Base-by-base conservation (phyloP, 2,797 vertebrate species). In the Lepilemur ruficaudatus region DNA sequence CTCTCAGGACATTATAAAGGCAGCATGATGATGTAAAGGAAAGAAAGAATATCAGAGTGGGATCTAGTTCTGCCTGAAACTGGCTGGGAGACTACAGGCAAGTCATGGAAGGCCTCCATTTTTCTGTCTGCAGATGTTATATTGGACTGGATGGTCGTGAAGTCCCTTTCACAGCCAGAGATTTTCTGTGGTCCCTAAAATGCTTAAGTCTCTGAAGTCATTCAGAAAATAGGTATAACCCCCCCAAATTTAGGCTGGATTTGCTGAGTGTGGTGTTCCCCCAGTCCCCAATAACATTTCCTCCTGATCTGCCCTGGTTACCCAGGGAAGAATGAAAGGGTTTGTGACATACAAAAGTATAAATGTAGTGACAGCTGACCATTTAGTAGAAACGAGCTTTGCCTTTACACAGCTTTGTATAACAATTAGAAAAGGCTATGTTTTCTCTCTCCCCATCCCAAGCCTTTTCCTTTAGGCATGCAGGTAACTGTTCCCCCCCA, bases 331-430 rank as follows among this genome's bases (percentile, higher is more conserved):
- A 94, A 95, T 91, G 95, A 96, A 95, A 97, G 91, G 85, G 91
- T 88, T 32, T 96, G 89, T 97, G 96, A 96, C 95, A 95, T 96
- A 98, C 89, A 89, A 93, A 98, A 97, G 91, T 97, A 94, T 94
- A 94, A 97, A 97, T 90, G 97, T 96, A 91, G 93, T 96, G 95
- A 96, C 93, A 96, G 95, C 96, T 97, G 87, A 95, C 92, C 95
- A 72, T 90, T 97, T 82, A 96, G 97, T 95, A 98, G 95, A 96
- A 95, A 97, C 1, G 0, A 93, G 30, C 92, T 95, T 97, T 93
- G 95, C 96, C 96, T 97, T 96, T 86, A 94, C 69, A 92, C 81
- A 93, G 96, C 90, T 96, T 95, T 76, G 70, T 70, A 35, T 65
- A 78, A 92, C 80, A 78, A 92, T 76, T 92, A 97, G 91, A 94